Evolutionary conservation across 2,888 invertebrate genomes (phyloP).

Genomic region (Matsumyia berberina): DNA sequence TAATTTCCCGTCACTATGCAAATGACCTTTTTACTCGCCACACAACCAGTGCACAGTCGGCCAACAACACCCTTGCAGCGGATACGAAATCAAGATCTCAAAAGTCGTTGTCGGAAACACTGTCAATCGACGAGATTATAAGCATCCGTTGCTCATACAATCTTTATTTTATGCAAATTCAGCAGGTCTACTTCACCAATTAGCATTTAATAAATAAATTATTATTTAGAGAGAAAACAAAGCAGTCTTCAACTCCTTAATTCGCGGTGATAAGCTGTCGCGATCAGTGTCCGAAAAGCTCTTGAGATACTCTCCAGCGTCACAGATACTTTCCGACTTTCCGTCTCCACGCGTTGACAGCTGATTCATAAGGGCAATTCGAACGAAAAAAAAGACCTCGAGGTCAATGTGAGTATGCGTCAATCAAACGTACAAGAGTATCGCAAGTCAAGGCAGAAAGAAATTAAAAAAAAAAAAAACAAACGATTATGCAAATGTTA

Average conservation of each 20-base stretch:
- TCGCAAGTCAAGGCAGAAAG: background rate
- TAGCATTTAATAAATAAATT: slow-evolving; percentile 25
- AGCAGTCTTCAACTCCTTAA: background rate
- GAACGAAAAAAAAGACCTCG: background rate
- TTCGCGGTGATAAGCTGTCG: slow-evolving; percentile 27
- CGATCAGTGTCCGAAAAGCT: slow-evolving; percentile 57
- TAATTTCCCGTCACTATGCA: slow-evolving; percentile 9
- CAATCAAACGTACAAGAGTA: slow-evolving; percentile 2
- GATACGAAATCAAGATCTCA: slow-evolving; percentile 2
- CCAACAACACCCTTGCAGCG: too few relatives aligned
- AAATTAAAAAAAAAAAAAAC: slow-evolving; percentile 29
- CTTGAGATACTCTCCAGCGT: slow-evolving; percentile 1
- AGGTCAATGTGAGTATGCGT: slow-evolving; percentile 25
- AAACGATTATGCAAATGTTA: slow-evolving; percentile 50
- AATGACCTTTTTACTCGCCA: too few relatives aligned
- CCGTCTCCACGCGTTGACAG: too few relatives aligned
- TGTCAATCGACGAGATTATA: slow-evolving; percentile 7
- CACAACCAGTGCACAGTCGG: too few relatives aligned
- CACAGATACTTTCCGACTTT: too few relatives aligned
- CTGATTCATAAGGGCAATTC: slow-evolving; percentile 9
- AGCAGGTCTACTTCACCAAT: slow-evolving; percentile 29
- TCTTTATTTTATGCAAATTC: slow-evolving; percentile 20
- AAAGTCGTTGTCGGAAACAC: background rate
- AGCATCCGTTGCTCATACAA: slow-evolving; percentile 16
- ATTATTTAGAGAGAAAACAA: background rate